Percentiles rank a stretch among this genome's conserved stretches.
These are phyloP conservation scores for Cassiopea xamachana DNA, from an alignment of 30 jellyfish, hydroid and myxozoan genomes.

Conservation along the genomic window DNA sequence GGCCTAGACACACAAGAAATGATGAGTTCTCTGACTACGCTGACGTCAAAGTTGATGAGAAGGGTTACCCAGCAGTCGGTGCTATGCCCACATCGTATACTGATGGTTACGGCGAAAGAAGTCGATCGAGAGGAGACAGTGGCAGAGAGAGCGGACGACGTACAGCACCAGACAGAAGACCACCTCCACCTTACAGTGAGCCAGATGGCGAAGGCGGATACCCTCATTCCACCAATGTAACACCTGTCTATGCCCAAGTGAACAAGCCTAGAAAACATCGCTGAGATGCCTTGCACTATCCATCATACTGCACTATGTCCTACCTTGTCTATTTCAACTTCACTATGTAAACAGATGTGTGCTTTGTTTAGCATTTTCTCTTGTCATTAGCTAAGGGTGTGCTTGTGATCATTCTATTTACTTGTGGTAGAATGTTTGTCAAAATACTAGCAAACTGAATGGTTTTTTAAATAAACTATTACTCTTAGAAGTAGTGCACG, in stretches of 20 bases:
- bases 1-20: slow-evolving; percentile 20
- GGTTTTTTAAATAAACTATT: neutral
- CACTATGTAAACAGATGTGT: neutral
- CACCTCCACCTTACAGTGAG: slow-evolving; percentile 55
- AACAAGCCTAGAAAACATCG: slow-evolving; percentile 60
- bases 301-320: neutral
- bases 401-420: neutral
- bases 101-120: slow-evolving; percentile 58
- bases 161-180: slow-evolving; percentile 47
- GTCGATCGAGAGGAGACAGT: slow-evolving; percentile 20
- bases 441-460: neutral
- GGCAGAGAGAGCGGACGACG: slow-evolving; percentile 53
- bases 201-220: slow-evolving; percentile 37
- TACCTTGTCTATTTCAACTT: too few relatives aligned
- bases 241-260: slow-evolving; percentile 68
- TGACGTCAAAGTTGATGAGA: slow-evolving; percentile 43
- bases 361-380: neutral
- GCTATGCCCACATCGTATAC: slow-evolving; percentile 42
- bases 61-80: slow-evolving; percentile 55
- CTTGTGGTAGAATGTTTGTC: neutral
- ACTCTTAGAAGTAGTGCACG: neutral
- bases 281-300: neutral
- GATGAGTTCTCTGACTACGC: slow-evolving; percentile 45
- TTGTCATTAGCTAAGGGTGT: neutral
- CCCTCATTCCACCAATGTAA: neutral